Conservation (phyloP, 2,113 vertebrate genomes). For the Chascanopsetta lugubris region DNA sequence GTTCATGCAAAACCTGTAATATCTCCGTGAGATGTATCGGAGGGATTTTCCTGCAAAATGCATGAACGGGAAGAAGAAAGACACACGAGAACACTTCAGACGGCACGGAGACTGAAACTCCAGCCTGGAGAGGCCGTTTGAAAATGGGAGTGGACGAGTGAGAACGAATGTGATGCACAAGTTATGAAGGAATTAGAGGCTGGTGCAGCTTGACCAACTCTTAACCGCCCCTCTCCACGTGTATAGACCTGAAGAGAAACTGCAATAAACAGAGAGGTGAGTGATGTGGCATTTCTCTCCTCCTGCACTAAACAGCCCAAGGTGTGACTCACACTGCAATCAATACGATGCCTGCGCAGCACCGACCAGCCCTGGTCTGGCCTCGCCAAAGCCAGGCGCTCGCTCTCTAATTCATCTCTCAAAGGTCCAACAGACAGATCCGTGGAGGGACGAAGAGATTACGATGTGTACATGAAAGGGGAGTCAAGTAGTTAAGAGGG, state of each 20-base stretch:
- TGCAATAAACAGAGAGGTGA: slow-evolving; percentile 69
- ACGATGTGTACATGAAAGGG: slow-evolving; percentile 43
- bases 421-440: slow-evolving; percentile 65
- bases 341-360: slow-evolving; percentile 77
- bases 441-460: slow-evolving; percentile 50
- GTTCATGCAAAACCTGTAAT: background rate
- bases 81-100: background rate
- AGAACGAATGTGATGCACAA: slow-evolving; percentile 1
- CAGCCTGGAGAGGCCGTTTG: slow-evolving; percentile 5
- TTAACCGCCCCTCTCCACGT: slow-evolving; percentile 22
- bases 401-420: slow-evolving; percentile 75
- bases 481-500: slow-evolving; percentile 38
- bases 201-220: slow-evolving; percentile 1
- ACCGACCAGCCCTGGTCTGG: slow-evolving; percentile 66
- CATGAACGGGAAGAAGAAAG: background rate
- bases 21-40: slow-evolving; percentile 4
- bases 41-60: background rate
- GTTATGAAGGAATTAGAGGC: background rate
- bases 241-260: slow-evolving; percentile 56
- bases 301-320: slow-evolving; percentile 73
- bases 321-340: slow-evolving; percentile 81
- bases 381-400: slow-evolving; percentile 63
- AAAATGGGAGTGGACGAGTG: slow-evolving; percentile 4
- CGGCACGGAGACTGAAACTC: slow-evolving; percentile 16
- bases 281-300: slow-evolving; percentile 80